Base-by-base conservation (phyloP, 2,888 invertebrate genomes). In the Pimpla rufipes region DNA sequence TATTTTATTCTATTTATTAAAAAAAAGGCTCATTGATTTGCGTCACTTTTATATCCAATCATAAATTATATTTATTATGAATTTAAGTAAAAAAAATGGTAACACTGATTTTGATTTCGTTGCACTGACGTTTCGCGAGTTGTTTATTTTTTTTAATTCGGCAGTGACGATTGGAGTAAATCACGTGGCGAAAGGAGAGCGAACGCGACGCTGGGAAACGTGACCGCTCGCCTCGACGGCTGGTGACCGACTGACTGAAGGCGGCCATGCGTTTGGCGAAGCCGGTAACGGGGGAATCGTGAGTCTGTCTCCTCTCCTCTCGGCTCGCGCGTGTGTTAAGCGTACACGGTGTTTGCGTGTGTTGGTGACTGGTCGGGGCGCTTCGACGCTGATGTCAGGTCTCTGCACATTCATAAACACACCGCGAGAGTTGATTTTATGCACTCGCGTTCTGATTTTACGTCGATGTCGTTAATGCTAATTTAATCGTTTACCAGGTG, bases 181-280 rank as follows among this genome's bases (percentile, higher is more conserved):
- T 77, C 81, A 82, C 83, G 76, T 83, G 81, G 68, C 66, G 11
- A 23, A 1, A 29, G 6, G 52, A 62, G 13, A 8, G 3, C 57
- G 52, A 70, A n/a, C n/a, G 47, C 62, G 59, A 21, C 45, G 62
- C 16, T 21, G 16, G 21, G 29, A 45, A 70, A 64, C 79, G 57
- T 37, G 70, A 68, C 81, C 78, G 71, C 77, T 62, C 87, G 78
- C 84, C 77, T 74, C 78, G 84, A 75, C 76, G 85, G 85, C 84
- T 87, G 85, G 84, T 84, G 87, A 87, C 84, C 85, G 85, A 88
- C 87, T 87, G 86, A 85, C 85, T 84, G 84, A 68, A 68, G 57
- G 75, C 73, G 73, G 76, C 83, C 83, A 82, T 76, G 79, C 84
- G 81, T 83, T 85, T 81, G 76, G 68, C 79, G 68, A 64, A 75